These are phyloP conservation scores for Falco biarmicus DNA, from an alignment of 2,797 vertebrate genomes.

Conservation along the genomic window DNA sequence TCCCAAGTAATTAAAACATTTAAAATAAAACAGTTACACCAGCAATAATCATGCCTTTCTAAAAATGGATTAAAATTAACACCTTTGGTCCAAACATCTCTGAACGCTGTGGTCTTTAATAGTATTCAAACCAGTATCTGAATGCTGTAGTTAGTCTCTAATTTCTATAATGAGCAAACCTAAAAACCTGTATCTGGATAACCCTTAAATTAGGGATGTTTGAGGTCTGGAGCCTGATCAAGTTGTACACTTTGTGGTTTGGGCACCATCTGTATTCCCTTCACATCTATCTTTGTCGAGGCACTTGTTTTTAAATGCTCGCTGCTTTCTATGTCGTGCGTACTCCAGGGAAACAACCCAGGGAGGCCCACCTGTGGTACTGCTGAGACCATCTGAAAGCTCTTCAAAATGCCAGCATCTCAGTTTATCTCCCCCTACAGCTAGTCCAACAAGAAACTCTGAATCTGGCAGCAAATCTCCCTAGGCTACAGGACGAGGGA, in stretches of 20 bases:
- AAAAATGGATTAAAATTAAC: slow-evolving; percentile 58
- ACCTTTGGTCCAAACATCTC: neutral
- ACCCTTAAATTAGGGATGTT: neutral
- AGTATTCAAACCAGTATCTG: neutral
- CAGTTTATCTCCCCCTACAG: neutral
- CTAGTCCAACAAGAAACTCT: neutral
- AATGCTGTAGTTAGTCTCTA: neutral
- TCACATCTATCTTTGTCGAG: neutral
- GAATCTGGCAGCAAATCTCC: neutral
- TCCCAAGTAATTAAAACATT: slow-evolving; percentile 56
- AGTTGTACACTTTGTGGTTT: neutral
- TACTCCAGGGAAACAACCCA: neutral
- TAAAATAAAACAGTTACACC: neutral
- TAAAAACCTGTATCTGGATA: neutral
- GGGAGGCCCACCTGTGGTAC: neutral
- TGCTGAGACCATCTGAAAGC: neutral
- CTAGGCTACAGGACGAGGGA: neutral
- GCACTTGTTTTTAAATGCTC: neutral
- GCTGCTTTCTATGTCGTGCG: neutral
- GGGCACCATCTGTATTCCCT: neutral
- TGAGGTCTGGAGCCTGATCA: slow-evolving; percentile 18
- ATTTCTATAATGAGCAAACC: neutral
- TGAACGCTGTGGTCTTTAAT: neutral
- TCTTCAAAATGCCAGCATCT: neutral
- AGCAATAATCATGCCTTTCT: slow-evolving; percentile 50